These are phyloP conservation scores for Channallabes apus DNA, from an alignment of 2,797 vertebrate genomes.

Conservation along the genomic window DNA sequence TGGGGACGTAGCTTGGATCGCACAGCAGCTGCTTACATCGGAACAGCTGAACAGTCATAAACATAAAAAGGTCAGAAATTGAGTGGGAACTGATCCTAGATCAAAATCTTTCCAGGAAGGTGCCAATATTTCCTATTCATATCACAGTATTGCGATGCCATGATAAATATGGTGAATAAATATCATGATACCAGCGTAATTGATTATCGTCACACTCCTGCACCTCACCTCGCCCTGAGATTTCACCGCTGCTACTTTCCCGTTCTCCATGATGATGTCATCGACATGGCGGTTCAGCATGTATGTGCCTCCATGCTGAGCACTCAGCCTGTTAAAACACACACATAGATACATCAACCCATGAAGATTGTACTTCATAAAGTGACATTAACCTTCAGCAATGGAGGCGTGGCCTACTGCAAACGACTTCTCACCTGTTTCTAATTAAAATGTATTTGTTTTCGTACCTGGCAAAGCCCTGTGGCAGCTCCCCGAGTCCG, in stretches of 20 bases:
- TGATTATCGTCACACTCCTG: background rate
- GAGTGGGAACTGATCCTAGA: background rate
- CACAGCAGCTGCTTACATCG: conserved; percentile 79
- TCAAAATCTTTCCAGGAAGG: background rate
- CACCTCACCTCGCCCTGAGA: conserved; percentile 72
- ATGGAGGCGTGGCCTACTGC: background rate
- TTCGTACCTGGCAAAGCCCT: conserved; percentile 74
- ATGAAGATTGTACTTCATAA: background rate
- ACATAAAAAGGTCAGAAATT: background rate
- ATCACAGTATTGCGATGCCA: background rate
- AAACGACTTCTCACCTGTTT: background rate
- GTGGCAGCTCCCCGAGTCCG: conserved; percentile 75
- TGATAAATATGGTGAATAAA: background rate
- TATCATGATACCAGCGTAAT: background rate
- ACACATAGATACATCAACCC: background rate
- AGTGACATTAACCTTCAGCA: background rate
- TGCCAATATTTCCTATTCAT: background rate
- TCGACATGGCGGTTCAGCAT: conserved; percentile 72
- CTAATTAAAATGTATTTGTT: background rate
- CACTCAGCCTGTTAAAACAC: conserved; percentile 67
- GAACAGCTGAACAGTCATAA: conserved; percentile 63
- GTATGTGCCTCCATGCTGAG: conserved; percentile 71
- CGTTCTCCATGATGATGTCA: conserved; percentile 74
- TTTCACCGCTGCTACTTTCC: conserved; percentile 74
- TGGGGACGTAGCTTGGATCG: conserved; percentile 74